Conservation (phyloP, 2,113 vertebrate genomes). For the Scomber scombrus region DNA sequence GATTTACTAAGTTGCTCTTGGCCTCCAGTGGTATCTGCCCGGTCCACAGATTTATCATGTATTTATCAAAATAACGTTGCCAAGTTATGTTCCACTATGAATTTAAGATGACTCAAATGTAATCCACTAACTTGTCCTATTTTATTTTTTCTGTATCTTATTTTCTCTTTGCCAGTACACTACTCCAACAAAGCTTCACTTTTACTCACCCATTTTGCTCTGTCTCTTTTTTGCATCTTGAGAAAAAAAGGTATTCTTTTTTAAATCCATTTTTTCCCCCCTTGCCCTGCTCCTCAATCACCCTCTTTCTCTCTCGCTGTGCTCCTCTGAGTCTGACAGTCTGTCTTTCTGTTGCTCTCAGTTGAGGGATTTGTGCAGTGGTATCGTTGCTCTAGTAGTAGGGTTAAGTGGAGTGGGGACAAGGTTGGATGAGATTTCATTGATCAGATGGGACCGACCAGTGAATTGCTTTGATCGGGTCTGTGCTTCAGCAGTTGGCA, state of each 20-base stretch:
- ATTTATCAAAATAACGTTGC: neutral
- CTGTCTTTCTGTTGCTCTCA: conserved; percentile 5
- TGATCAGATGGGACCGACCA: conserved; percentile 54
- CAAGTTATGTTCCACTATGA: no score
- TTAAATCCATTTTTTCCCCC: conserved; percentile 14
- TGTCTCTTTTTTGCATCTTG: neutral
- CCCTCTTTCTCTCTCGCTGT: conserved; percentile 2
- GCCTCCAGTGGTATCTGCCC: neutral
- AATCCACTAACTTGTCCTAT: no score
- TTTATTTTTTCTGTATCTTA: no score
- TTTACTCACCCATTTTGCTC: neutral
- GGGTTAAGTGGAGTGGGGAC: conserved; percentile 30
- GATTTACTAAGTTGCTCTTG: neutral
- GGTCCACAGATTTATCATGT: neutral
- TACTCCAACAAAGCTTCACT: neutral
- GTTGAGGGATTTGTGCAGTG: conserved; percentile 17
- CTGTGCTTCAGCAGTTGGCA: conserved; percentile 24
- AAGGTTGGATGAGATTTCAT: conserved; percentile 45
- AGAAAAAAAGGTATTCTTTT: neutral
- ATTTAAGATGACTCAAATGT: no score
- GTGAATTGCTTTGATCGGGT: conserved; percentile 42
- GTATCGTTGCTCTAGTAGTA: conserved; percentile 21
- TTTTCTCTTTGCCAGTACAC: no score
- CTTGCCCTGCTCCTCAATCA: neutral
- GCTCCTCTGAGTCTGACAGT: conserved; percentile 15